A percentile compares a stretch with the other conserved stretches of the same genome.
Evolutionary conservation across 1,140 invertebrate genomes (phyloP).

Genomic region (Drosophila punjabiensis): DNA sequence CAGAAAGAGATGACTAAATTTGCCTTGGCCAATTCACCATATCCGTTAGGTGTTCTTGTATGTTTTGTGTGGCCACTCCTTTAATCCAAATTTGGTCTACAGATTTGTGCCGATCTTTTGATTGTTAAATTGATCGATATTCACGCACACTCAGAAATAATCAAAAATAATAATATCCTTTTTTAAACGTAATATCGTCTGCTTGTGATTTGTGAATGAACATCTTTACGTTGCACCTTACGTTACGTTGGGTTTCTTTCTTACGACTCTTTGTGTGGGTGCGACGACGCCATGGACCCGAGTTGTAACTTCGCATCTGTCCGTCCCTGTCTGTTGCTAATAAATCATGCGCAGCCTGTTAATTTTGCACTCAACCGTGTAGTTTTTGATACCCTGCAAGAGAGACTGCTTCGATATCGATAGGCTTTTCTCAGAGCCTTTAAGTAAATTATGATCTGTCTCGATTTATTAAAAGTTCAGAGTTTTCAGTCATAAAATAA

Average conservation of each 20-base stretch:
- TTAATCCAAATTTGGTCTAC: constrained; percentile 33
- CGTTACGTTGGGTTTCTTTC: constrained; percentile 18
- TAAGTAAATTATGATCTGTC: not conserved
- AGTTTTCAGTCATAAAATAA: not conserved
- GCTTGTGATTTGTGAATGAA: constrained; percentile 42
- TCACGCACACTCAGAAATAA: not conserved
- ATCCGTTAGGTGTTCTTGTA: constrained; percentile 29
- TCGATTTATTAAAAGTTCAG: not conserved
- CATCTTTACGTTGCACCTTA: constrained; percentile 24
- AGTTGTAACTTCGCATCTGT: constrained; percentile 73
- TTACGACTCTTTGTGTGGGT: constrained; percentile 24
- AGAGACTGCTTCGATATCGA: not conserved
- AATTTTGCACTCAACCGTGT: constrained; percentile 38
- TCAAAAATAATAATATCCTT: no score
- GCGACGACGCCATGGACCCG: constrained; percentile 24
- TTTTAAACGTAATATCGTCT: constrained; percentile 6
- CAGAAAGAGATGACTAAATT: constrained; percentile 41
- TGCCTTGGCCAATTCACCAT: constrained; percentile 17
- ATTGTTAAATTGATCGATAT: constrained; percentile 14
- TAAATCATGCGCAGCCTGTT: constrained; percentile 69
- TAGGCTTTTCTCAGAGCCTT: not conserved
- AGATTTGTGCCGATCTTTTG: constrained; percentile 26
- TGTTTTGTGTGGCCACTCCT: constrained; percentile 39
- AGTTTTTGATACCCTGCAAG: constrained; percentile 21
- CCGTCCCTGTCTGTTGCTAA: constrained; percentile 63